These are phyloP conservation scores for Cheirogaleus major DNA, from an alignment of 2,797 vertebrate species.

Conservation along the genomic window DNA sequence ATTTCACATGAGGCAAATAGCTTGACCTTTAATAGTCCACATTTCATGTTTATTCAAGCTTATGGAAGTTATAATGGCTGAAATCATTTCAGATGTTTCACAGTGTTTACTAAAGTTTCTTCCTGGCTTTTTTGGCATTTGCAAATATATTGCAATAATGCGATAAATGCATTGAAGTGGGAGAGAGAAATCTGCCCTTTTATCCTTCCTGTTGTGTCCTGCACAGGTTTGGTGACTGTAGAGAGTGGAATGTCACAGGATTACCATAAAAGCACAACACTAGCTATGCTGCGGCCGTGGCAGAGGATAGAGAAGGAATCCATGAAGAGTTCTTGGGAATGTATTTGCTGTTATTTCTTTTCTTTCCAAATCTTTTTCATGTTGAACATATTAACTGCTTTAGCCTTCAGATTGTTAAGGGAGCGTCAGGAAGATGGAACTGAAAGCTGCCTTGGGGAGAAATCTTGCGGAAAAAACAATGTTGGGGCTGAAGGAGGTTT, in stretches of 20 bases:
- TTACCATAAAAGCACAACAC: neutral
- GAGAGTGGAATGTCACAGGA: neutral
- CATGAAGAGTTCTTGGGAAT: neutral
- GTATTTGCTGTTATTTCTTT: neutral
- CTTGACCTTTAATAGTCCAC: conserved; percentile 52
- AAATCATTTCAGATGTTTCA: conserved; percentile 55
- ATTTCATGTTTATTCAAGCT: conserved; percentile 46
- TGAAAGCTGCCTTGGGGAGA: neutral
- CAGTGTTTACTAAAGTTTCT: conserved; percentile 50
- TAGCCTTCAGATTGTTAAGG: neutral
- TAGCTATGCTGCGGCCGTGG: accelerated
- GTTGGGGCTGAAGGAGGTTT: neutral
- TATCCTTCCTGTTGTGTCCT: neutral
- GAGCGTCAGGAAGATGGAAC: neutral
- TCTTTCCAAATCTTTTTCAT: neutral
- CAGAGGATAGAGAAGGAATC: neutral
- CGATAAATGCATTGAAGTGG: neutral
- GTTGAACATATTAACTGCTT: neutral
- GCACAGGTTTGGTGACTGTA: neutral
- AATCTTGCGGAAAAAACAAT: neutral
- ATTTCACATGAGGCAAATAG: conserved; percentile 29
- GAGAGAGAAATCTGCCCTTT: neutral
- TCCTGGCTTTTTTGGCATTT: conserved; percentile 21
- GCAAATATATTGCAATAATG: neutral
- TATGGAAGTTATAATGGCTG: conserved; percentile 47